phyloP scores from a whole-genome alignment of 2,797 vertebrate genomes.

The Enteromius unitaeniatus region DNA sequence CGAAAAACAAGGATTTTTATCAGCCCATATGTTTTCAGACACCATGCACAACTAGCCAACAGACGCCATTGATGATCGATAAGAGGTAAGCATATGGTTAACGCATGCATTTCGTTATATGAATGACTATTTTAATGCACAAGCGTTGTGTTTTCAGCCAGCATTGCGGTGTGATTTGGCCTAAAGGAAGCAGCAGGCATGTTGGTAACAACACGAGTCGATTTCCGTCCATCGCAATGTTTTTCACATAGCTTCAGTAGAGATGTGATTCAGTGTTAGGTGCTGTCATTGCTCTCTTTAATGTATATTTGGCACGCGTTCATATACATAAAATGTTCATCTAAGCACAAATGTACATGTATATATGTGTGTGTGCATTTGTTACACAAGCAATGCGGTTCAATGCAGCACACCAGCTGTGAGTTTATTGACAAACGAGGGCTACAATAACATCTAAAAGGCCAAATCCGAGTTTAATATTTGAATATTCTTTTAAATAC shows the following conservation, averaged over 20 bases:
- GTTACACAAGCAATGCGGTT: conserved; percentile 39
- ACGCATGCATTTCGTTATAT: neutral
- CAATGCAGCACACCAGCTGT: conserved; percentile 30
- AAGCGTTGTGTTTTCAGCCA: conserved; percentile 45
- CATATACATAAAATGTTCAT: neutral
- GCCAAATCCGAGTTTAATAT: neutral
- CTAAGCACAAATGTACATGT: neutral
- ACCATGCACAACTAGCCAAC: conserved; percentile 57
- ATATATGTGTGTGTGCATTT: neutral
- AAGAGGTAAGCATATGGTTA: conserved; percentile 65
- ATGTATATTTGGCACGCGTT: neutral
- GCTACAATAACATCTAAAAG: neutral
- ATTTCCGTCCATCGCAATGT: conserved; percentile 1
- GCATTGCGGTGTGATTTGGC: conserved; percentile 64
- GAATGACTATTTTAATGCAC: conserved; percentile 21
- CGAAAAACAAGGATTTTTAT: conserved; percentile 25
- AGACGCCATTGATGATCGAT: conserved; percentile 71
- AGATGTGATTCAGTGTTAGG: neutral
- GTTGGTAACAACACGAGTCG: neutral
- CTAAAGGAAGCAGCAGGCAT: conserved; percentile 35
- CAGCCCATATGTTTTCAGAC: conserved; percentile 44
- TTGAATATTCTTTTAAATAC: neutral
- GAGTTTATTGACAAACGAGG: conserved; percentile 9
- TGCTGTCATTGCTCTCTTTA: neutral
- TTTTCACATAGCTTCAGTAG: neutral